phyloP scores from a whole-genome alignment of 2,113 vertebrate species.

The Felis chaus region DNA sequence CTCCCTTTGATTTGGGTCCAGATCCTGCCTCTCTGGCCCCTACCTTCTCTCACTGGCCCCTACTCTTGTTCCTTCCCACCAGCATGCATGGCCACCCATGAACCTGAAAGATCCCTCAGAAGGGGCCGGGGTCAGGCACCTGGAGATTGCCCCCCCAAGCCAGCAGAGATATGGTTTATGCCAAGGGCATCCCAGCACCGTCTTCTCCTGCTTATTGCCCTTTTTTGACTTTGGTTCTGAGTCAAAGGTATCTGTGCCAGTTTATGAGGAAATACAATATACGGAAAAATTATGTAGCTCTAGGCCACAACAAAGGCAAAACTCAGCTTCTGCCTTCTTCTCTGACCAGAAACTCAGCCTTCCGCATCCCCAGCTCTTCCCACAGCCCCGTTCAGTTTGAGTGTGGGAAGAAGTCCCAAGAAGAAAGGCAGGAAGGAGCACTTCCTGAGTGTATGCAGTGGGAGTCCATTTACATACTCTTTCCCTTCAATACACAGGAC shows the following conservation, averaged over 20 bases:
- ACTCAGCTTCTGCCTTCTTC: background rate
- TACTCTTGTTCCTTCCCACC: background rate
- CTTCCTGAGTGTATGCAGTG: background rate
- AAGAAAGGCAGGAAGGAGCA: conserved; percentile 12
- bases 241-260: background rate
- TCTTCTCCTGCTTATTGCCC: background rate
- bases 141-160: no score
- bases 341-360: background rate
- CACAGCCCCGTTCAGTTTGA: background rate
- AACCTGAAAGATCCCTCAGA: background rate
- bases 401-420: background rate
- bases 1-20: background rate
- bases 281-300: background rate
- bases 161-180: background rate
- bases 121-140: rapidly evolving
- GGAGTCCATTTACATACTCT: background rate
- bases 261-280: background rate
- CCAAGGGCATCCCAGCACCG: background rate
- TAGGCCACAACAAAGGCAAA: background rate
- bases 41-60: background rate
- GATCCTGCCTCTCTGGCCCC: background rate
- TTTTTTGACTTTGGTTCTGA: background rate
- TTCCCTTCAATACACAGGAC: background rate
- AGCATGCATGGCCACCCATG: background rate
- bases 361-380: background rate